Percentiles rank a stretch among this genome's conserved stretches.
phyloP scores from a whole-genome alignment of 2,113 vertebrate species.

The Pantherophis guttatus region DNA sequence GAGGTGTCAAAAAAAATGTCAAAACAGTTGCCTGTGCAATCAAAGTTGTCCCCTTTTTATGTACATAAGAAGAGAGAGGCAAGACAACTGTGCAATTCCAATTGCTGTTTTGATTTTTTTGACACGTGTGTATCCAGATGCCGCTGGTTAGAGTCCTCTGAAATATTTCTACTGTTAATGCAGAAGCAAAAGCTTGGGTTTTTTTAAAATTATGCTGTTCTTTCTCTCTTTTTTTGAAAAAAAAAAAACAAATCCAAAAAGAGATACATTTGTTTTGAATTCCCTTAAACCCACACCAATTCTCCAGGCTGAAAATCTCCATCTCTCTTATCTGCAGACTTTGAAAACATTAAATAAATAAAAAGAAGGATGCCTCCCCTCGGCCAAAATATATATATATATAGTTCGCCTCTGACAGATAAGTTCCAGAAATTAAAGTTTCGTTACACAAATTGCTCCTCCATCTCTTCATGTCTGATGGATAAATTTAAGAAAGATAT shows the following conservation, averaged over 20 bases:
- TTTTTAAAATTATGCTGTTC: not conserved
- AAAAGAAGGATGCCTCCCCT: not conserved
- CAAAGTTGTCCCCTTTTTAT: not conserved
- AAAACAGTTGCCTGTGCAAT: not conserved
- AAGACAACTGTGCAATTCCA: not conserved
- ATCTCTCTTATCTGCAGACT: not conserved
- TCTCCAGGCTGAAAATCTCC: not conserved
- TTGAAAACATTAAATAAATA: not conserved
- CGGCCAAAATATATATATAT: not conserved
- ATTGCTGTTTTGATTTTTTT: not conserved
- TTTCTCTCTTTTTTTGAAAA: not conserved
- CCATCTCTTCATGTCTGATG: not conserved
- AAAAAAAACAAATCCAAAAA: not conserved
- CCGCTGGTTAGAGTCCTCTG: not conserved
- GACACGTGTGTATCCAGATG: not conserved
- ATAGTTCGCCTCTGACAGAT: not conserved
- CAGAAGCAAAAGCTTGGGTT: not conserved
- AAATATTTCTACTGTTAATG: not conserved
- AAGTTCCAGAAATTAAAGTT: not conserved
- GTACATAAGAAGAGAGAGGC: not conserved
- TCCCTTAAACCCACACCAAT: not conserved
- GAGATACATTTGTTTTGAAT: not conserved
- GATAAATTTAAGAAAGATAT: not conserved
- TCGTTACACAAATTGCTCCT: not conserved
- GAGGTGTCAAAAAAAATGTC: not conserved